Conservation (phyloP, 2,113 vertebrate genomes). For the Hiodon alosoides region DNA sequence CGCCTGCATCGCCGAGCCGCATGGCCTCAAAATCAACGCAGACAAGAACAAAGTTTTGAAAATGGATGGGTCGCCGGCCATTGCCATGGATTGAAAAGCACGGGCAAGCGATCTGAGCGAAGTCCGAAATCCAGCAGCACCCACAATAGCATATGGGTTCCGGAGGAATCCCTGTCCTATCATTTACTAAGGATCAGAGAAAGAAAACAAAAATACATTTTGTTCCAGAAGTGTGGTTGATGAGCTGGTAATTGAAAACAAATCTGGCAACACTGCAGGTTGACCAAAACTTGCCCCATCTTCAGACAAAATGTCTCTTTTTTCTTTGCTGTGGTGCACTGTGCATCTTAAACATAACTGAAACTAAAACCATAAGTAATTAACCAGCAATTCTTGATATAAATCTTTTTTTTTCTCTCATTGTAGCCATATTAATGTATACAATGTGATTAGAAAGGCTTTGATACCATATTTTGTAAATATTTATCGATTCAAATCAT, state of each 20-base stretch:
- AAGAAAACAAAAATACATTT: too few species aligned
- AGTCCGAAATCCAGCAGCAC: not conserved
- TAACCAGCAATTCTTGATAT: slow-evolving; percentile 34
- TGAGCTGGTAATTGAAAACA: too few species aligned
- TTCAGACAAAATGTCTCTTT: not conserved
- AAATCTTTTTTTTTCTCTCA: slow-evolving; percentile 44
- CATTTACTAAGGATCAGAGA: too few species aligned
- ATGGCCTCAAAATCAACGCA: too few species aligned
- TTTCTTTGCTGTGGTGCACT: slow-evolving; percentile 28
- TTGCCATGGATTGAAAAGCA: not conserved
- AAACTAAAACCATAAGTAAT: slow-evolving; percentile 43
- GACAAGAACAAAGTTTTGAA: not conserved
- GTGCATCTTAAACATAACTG: slow-evolving; percentile 23
- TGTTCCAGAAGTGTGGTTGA: too few species aligned
- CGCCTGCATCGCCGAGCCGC: too few species aligned
- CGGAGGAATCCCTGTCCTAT: not conserved
- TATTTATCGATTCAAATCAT: slow-evolving; percentile 60
- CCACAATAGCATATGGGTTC: not conserved
- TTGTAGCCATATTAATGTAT: slow-evolving; percentile 39
- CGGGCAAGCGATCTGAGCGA: not conserved
- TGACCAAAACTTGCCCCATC: not conserved
- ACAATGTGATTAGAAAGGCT: slow-evolving; percentile 35
- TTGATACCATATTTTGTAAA: slow-evolving; percentile 52
- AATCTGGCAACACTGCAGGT: too few species aligned
- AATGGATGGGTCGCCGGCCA: not conserved